Evolutionary conservation across 2,888 invertebrate genomes (phyloP), one percentile per base, ranked within the genome.

Genomic region (Allophyes oxyacanthae): DNA sequence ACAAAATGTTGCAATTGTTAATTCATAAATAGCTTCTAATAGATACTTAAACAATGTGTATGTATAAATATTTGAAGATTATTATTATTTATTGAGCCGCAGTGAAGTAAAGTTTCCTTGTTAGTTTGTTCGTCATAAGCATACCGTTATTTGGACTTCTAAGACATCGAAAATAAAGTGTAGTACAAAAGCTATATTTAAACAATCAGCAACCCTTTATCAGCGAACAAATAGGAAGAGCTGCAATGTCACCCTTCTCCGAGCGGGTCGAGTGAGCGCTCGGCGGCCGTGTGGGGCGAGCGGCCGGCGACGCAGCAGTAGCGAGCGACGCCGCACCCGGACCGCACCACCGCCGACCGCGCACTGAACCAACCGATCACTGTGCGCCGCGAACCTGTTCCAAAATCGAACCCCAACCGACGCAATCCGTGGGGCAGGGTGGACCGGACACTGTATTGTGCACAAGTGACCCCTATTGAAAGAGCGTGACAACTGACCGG

Each of bases 201-300:
- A 83, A 78, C 85, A 70, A 82, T 76, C 72, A 81, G 80, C 84
- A 86, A 88, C 91, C 92, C 91, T 89, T 89, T 84, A 73, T 64
- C 66, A 63, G 59, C 59, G 77, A 82, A 88, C 84, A 89, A 90
- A 81, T 82, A 88, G 85, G 90, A 91, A 89, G 91, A 89, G 83
- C 79, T 71, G 75, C 78, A 80, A 83, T 92, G 90, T 91, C 91
- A 92, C 92, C 93, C 93, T 92, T 92, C 92, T 90, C 89, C 83
- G 71, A 69, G 81, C 77, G 77, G 74, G 79, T 75, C 77, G 81
- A 83, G 85, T 82, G 85, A 84, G 82, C 82, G 84, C 75, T 71
- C 61, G 66, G 75, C 69, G 77, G 79, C 64, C 81, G 83, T 75
- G 84, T 75, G 85, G 82, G 84, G 84, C 84, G 77, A 73, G 77